Conservation (phyloP, 2,888 invertebrate species). For the Lacanobia oleracea region DNA sequence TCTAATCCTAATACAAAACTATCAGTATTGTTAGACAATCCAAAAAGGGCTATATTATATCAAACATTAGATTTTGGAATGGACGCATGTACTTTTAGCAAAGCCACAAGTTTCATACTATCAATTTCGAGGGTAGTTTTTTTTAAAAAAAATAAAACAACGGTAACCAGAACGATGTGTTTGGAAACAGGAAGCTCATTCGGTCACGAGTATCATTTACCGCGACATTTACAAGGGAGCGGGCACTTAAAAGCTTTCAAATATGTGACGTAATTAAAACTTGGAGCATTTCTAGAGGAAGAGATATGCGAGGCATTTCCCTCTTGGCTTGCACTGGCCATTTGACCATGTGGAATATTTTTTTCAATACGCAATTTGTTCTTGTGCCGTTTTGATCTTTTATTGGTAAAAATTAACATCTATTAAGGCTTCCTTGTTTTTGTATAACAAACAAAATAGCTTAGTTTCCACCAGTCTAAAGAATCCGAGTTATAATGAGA, state of each 20-base stretch:
- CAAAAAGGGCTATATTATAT: too few species aligned
- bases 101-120: neutral
- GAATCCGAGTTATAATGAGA: neutral
- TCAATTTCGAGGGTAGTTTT: constrained; percentile 12
- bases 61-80: too few species aligned
- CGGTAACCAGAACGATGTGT: constrained; percentile 7
- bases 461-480: neutral
- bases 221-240: constrained; percentile 42
- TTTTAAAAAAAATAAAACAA: constrained; percentile 13
- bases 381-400: neutral
- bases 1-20: neutral
- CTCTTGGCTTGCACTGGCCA: constrained; percentile 27
- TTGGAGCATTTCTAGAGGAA: constrained; percentile 39
- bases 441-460: neutral
- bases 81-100: too few species aligned
- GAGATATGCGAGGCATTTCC: constrained; percentile 51
- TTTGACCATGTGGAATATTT: constrained; percentile 19
- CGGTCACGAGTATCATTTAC: constrained; percentile 52
- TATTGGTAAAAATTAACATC: neutral
- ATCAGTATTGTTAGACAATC: too few species aligned
- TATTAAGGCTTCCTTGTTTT: neutral
- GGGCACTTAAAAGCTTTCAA: constrained; percentile 54
- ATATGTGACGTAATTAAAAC: constrained; percentile 57
- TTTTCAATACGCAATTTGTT: constrained; percentile 18
- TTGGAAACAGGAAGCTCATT: constrained; percentile 49